These are phyloP conservation scores for Phorcus lineatus DNA, from an alignment of 2,888 invertebrate genomes.

Conservation along the genomic window DNA sequence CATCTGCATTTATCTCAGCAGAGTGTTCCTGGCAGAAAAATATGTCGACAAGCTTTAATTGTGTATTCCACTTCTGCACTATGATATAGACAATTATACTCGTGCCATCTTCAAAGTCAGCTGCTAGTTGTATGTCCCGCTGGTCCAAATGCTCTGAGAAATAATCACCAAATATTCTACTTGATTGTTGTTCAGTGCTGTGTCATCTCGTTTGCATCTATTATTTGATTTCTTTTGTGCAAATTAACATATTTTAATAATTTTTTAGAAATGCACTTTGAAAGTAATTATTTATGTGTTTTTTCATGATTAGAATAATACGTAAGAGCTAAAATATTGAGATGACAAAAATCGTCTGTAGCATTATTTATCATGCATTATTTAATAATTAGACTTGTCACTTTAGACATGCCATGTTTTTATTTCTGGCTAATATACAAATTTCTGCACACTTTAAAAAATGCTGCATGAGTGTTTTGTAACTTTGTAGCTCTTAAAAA, in stretches of 20 bases:
- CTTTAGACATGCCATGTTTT: too few species aligned
- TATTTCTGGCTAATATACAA: too few species aligned
- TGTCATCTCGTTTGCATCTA: neutral
- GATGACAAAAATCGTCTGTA: neutral
- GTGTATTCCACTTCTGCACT: too few species aligned
- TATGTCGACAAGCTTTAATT: too few species aligned
- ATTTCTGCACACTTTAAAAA: too few species aligned
- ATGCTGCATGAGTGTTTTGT: too few species aligned
- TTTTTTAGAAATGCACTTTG: neutral
- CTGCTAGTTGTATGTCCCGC: neutral
- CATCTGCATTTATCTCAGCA: too few species aligned
- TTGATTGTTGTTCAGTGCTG: neutral
- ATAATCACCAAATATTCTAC: neutral
- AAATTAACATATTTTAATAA: neutral
- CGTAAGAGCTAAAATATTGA: neutral
- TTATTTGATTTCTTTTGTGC: neutral
- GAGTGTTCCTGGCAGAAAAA: too few species aligned
- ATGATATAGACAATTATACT: too few species aligned
- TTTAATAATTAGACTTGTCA: too few species aligned
- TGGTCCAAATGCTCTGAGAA: neutral
- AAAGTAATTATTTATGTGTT: neutral
- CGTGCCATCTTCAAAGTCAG: too few species aligned
- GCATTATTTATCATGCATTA: neutral
- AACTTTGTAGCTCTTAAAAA: too few species aligned
- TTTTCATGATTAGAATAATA: neutral